Evolutionary conservation across 2,113 vertebrate species (phyloP).

Genomic region (Connochaetes taurinus): DNA sequence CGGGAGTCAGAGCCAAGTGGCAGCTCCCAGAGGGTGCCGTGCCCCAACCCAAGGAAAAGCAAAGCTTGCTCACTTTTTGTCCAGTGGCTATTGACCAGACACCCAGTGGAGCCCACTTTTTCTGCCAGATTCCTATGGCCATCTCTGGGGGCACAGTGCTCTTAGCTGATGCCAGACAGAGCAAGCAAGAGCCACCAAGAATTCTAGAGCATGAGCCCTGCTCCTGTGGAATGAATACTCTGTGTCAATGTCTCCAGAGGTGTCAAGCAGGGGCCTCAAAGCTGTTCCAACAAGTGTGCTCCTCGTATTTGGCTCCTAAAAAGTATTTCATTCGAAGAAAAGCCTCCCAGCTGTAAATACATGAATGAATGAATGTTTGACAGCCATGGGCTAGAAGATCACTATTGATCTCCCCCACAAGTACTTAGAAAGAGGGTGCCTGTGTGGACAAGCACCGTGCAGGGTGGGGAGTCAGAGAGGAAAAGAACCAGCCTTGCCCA

Average conservation of each 20-base stretch:
- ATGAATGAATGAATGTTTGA: not conserved
- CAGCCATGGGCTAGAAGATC: not conserved
- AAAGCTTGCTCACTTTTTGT: not conserved
- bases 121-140: not conserved
- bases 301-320: not conserved
- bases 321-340: not conserved
- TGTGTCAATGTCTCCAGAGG: not conserved
- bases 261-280: not conserved
- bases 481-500: not conserved
- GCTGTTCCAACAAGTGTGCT: not conserved
- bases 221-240: not conserved
- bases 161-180: not conserved
- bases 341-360: not conserved
- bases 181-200: not conserved
- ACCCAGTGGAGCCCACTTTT: too few species aligned
- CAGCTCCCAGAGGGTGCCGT: rapidly evolving
- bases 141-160: not conserved
- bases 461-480: not conserved
- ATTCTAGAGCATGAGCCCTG: not conserved
- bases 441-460: not conserved
- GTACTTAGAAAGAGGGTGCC: not conserved
- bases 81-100: rapidly evolving
- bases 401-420: not conserved
- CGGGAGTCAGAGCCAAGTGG: not conserved
- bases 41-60: not conserved